Evolutionary conservation across 2,888 invertebrate species (phyloP).

Genomic region (Resseliella maxima): DNA sequence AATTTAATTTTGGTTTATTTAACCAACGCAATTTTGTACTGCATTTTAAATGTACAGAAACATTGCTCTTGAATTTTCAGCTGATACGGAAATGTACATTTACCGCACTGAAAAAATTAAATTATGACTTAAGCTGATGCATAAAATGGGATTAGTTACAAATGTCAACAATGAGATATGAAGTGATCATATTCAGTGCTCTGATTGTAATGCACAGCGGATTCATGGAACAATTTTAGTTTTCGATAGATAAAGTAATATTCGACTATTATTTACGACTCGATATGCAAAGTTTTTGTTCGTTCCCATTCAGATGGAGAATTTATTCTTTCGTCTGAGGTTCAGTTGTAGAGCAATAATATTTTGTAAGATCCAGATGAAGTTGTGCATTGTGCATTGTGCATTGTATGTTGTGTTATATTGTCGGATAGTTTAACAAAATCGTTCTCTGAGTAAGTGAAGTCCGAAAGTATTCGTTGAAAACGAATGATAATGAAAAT

Average conservation of each 20-base stretch:
- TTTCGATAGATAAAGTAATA: background rate
- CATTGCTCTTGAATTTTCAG: background rate
- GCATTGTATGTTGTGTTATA: too few relatives aligned
- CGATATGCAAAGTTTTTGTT: background rate
- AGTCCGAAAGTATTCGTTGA: background rate
- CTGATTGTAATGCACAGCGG: background rate
- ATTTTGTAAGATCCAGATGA: background rate
- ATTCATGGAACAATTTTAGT: background rate
- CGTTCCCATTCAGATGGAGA: background rate
- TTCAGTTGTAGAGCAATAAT: background rate
- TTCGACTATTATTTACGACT: background rate
- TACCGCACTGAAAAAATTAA: background rate
- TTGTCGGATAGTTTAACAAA: background rate
- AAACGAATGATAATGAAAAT: background rate
- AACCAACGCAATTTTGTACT: background rate
- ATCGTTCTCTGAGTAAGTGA: background rate
- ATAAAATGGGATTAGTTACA: conserved; percentile 13
- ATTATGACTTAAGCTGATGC: background rate
- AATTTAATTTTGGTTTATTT: background rate
- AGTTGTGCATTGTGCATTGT: background rate
- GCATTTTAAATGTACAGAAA: background rate
- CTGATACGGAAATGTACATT: background rate
- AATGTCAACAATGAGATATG: conserved; percentile 38
- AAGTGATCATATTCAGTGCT: conserved; percentile 8
- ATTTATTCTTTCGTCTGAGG: background rate